phyloP scores from a whole-genome alignment of 1,140 invertebrate genomes.

The Teleopsis dalmanni region DNA sequence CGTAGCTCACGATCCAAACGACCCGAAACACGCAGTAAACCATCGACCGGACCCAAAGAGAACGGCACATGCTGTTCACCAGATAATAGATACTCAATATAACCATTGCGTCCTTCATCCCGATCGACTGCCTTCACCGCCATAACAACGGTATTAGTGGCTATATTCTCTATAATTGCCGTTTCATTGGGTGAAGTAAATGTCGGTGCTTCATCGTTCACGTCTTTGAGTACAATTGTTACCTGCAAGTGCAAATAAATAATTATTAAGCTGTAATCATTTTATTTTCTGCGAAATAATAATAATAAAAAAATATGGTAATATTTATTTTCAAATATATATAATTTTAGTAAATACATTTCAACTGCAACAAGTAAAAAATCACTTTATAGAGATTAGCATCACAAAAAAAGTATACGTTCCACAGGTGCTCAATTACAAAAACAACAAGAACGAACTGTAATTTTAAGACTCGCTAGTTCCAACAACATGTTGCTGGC shows the following conservation, averaged over 20 bases:
- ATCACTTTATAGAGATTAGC: too few species aligned
- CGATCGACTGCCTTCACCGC: conserved; percentile 83
- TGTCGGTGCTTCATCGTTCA: conserved; percentile 89
- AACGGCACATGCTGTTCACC: conserved; percentile 56
- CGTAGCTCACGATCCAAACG: conserved; percentile 75
- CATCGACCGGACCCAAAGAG: conserved; percentile 78
- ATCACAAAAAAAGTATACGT: too few species aligned
- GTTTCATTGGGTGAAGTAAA: conserved; percentile 79
- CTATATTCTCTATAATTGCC: conserved; percentile 74
- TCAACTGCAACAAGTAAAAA: too few species aligned
- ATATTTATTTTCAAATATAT: too few species aligned
- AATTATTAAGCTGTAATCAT: not conserved
- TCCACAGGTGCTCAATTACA: too few species aligned
- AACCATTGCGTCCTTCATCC: conserved; percentile 89
- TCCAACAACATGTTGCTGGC: too few species aligned
- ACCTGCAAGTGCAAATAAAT: conserved; percentile 55
- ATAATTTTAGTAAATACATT: too few species aligned
- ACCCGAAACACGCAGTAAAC: conserved; percentile 72
- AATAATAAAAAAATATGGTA: too few species aligned
- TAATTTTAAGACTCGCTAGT: too few species aligned
- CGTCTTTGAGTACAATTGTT: conserved; percentile 78
- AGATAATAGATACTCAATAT: conserved; percentile 79
- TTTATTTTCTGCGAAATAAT: too few species aligned
- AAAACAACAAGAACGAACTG: too few species aligned
- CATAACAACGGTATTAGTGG: conserved; percentile 83